Evolutionary conservation across 2,113 vertebrate genomes (phyloP), one percentile per base, ranked within the genome.

Genomic region (Upupa epops): DNA sequence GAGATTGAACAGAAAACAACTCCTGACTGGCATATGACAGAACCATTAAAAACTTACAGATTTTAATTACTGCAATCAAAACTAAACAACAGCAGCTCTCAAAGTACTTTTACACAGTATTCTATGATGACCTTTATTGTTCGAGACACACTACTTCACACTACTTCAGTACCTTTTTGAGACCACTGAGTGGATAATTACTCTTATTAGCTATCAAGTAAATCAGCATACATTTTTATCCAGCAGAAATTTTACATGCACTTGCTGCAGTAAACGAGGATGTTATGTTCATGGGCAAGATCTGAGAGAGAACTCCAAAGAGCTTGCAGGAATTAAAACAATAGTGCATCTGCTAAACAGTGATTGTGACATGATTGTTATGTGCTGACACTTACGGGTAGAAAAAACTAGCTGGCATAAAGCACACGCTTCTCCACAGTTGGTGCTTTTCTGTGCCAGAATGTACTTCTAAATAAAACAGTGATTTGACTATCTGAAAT

Each of bases 401-500:
- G 10, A 31, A 76, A 74, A 91, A 72, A 11, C 5, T 29, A 40
- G n/a, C 3, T 92, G 81, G 92, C 86, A 90, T 51, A 60, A 70
- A 69, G 31, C 6, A 9, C 40, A 52, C 2, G 29, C 17, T 89
- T 70, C 77, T 70, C 81, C 6, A 2, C 81, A 84, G 83, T 82
- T 93, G 66, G 61, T 76, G 37, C 4, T 82, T 88, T 42, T 31
- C 59, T 45, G 17, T 89, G 93, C 92, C 95, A 94, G 93, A 92
- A 87, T 26, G n/a, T 63, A 61, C 32, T 92, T 59, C 73, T 31
- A 93, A 81, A 90, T 68, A 40, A 86, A 96, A 65, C 54, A 78
- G 56, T 6, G 29, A 65, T 83, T 59, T 66, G 80, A 29, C 26
- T 45, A 79, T 92, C 90, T 87, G 63, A 86, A 89, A 80, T 58